Evolutionary conservation across 1,140 invertebrate genomes (phyloP).

Genomic region (Diachasma alloeum): DNA sequence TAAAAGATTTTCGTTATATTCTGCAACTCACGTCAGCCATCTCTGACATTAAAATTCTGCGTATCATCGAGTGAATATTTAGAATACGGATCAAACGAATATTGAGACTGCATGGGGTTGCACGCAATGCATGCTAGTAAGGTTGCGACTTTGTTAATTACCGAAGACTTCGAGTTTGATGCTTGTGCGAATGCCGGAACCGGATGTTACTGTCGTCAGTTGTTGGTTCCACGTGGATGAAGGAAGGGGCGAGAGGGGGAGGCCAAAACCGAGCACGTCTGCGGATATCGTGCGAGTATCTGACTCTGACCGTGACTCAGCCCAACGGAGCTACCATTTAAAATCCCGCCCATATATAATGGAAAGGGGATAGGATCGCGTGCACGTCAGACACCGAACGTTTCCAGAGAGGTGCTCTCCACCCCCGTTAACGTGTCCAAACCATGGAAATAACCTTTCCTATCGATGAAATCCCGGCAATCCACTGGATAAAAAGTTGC

Average conservation of each 20-base stretch:
- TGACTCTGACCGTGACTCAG: slow-evolving; percentile 59
- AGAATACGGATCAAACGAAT: background rate
- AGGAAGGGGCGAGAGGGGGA: too few species aligned
- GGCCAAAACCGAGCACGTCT: background rate
- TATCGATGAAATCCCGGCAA: background rate
- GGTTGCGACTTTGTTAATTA: slow-evolving; percentile 29
- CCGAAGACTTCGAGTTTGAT: slow-evolving; percentile 21
- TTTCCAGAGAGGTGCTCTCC: slow-evolving; percentile 32
- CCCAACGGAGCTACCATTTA: slow-evolving; percentile 31
- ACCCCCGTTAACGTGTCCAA: slow-evolving; percentile 30
- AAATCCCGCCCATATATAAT: slow-evolving; percentile 14
- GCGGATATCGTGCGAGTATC: slow-evolving; percentile 45
- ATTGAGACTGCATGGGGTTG: background rate
- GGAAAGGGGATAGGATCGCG: slow-evolving; percentile 39
- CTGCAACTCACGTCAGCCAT: background rate
- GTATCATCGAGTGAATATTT: background rate
- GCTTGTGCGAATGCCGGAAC: slow-evolving; percentile 38
- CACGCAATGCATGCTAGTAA: background rate
- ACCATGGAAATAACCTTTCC: slow-evolving; percentile 13
- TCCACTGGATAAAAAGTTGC: background rate
- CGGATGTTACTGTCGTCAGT: slow-evolving; percentile 59
- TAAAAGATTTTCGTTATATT: too few species aligned
- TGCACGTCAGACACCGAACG: slow-evolving; percentile 32
- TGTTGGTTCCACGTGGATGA: slow-evolving; percentile 33
- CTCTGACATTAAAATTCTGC: background rate